Percentiles rank a stretch among this genome's conserved stretches.
These are phyloP conservation scores for Chlorodrepanis virens DNA, from an alignment of 2,113 vertebrate genomes.

Conservation along the genomic window DNA sequence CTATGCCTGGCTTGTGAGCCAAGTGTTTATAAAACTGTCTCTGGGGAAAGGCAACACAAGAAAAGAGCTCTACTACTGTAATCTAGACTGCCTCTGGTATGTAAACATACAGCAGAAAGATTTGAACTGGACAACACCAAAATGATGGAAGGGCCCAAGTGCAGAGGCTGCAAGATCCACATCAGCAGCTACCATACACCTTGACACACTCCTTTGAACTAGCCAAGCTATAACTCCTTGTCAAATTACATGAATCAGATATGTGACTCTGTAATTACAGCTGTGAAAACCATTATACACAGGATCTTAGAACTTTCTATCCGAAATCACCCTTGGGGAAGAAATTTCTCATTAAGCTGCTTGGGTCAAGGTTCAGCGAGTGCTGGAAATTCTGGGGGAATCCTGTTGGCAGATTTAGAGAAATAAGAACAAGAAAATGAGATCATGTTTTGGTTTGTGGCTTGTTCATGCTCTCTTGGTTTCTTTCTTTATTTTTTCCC, in stretches of 20 bases:
- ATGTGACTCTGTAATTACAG: conserved; percentile 31
- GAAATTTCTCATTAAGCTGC: conserved; percentile 26
- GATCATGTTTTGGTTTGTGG: not conserved
- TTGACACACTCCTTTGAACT: conserved; percentile 17
- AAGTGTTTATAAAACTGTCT: conserved; percentile 7
- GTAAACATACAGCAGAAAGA: not conserved
- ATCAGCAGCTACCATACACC: not conserved
- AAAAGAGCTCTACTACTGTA: not conserved
- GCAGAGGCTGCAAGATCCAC: conserved; percentile 19
- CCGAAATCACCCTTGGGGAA: conserved; percentile 41
- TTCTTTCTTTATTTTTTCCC: not conserved
- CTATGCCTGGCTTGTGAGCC: not conserved
- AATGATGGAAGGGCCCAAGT: not conserved
- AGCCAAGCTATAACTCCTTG: conserved; percentile 17
- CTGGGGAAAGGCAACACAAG: not conserved
- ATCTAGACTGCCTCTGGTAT: not conserved
- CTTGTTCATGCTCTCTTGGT: not conserved
- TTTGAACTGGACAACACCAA: not conserved
- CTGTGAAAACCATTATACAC: conserved; percentile 28
- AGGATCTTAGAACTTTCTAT: conserved; percentile 34
- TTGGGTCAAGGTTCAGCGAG: conserved; percentile 23
- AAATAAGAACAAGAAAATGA: conserved; percentile 27
- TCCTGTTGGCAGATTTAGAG: conserved; percentile 39
- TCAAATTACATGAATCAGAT: conserved; percentile 47
- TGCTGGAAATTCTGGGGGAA: conserved; percentile 58